Percentiles rank a stretch among this genome's conserved stretches.
phyloP scores from a whole-genome alignment of 2,797 vertebrate species.

The Myripristis murdjan region DNA sequence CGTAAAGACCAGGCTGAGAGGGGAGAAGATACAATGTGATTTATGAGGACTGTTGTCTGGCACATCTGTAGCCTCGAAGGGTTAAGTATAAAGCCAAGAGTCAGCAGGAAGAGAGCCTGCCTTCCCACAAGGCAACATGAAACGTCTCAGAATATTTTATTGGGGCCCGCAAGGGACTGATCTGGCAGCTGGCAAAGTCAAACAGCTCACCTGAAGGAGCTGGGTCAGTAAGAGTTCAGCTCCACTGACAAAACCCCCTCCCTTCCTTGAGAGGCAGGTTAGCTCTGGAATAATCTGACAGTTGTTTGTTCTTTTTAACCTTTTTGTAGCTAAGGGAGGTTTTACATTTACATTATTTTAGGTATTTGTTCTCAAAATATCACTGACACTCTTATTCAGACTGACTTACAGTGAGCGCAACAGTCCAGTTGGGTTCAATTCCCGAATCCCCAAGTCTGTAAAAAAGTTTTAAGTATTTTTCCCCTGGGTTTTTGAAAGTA shows the following conservation, averaged over 20 bases:
- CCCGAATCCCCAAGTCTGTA: background rate
- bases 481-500: too few species aligned
- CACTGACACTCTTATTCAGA: background rate
- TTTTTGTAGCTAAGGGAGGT: conserved; percentile 5
- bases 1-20: conserved; percentile 32
- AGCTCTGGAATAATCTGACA: conserved; percentile 19
- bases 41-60: conserved; percentile 27
- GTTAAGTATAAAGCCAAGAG: conserved; percentile 59
- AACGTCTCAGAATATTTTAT: conserved; percentile 70
- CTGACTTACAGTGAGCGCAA: background rate
- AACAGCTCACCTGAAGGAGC: conserved; percentile 68
- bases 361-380: conserved; percentile 14
- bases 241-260: conserved; percentile 24
- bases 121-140: conserved; percentile 64
- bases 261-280: conserved; percentile 25
- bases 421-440: background rate
- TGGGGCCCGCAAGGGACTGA: conserved; percentile 48
- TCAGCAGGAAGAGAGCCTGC: conserved; percentile 59
- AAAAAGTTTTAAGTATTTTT: background rate
- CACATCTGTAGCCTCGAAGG: conserved; percentile 36
- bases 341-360: conserved; percentile 31
- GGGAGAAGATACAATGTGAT: conserved; percentile 14
- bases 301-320: conserved; percentile 28
- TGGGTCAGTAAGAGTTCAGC: conserved; percentile 63
- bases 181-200: conserved; percentile 69